Percentiles rank a stretch among this genome's conserved stretches.
Evolutionary conservation across 2,113 vertebrate genomes (phyloP).

Genomic region (Alosa alosa): DNA sequence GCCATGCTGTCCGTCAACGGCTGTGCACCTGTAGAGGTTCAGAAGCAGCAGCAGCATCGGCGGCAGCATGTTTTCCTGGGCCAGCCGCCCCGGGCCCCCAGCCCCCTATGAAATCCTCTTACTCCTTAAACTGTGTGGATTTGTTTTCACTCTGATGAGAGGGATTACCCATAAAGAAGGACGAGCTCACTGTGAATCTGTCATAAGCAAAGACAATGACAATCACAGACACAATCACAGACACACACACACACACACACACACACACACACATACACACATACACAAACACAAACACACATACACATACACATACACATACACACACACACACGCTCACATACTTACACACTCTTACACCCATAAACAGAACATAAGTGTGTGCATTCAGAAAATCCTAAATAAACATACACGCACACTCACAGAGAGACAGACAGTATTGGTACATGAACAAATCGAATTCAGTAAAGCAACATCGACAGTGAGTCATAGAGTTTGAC

Average conservation of each 20-base stretch:
- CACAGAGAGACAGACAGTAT: not conserved
- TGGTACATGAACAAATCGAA: not conserved
- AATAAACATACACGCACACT: not conserved
- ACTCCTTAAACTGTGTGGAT: conserved; percentile 64
- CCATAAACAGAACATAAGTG: not conserved
- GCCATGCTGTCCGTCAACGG: not conserved
- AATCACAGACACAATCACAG: conserved; percentile 44
- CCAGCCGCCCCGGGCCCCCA: conserved; percentile 25
- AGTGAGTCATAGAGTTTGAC: not conserved
- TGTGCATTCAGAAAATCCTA: not conserved
- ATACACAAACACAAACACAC: not conserved
- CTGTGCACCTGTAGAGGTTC: not conserved
- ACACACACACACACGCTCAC: not conserved
- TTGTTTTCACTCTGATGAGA: conserved; percentile 74
- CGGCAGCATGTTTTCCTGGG: conserved; percentile 3
- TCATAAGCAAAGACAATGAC: conserved; percentile 46
- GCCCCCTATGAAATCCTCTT: conserved; percentile 65
- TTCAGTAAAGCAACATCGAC: not conserved
- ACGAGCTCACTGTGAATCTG: conserved; percentile 40
- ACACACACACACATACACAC: not conserved
- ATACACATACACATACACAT: not conserved
- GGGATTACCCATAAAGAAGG: conserved; percentile 75
- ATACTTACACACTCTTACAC: not conserved
- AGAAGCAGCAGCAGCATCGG: not conserved
- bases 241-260: not conserved